These are phyloP conservation scores for Piezodorus guildinii DNA, from an alignment of 1,140 invertebrate species.

Conservation along the genomic window DNA sequence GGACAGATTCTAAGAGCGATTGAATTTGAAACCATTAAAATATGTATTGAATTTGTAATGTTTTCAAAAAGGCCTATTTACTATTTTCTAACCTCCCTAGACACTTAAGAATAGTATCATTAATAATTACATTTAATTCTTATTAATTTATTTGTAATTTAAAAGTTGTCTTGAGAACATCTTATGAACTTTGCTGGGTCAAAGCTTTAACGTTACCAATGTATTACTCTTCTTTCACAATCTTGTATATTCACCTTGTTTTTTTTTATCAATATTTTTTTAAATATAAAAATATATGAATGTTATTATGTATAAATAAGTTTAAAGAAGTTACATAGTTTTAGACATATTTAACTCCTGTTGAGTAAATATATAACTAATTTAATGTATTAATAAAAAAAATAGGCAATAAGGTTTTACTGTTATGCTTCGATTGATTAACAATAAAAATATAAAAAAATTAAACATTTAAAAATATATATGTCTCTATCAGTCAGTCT, in stretches of 20 bases:
- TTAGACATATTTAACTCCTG: background rate
- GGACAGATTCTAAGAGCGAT: background rate
- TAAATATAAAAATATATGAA: background rate
- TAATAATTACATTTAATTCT: background rate
- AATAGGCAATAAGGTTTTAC: background rate
- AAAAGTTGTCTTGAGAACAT: background rate
- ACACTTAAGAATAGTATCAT: background rate
- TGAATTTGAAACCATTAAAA: background rate
- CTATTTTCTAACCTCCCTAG: background rate
- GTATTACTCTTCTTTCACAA: background rate
- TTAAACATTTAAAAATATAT: background rate
- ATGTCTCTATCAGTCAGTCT: background rate
- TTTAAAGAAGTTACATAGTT: slow-evolving; percentile 8
- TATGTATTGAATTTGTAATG: background rate
- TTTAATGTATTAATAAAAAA: background rate
- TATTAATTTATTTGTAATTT: slow-evolving; percentile 11
- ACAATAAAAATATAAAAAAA: no score
- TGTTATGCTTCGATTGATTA: background rate
- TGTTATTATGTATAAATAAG: slow-evolving; percentile 1
- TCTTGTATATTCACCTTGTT: slow-evolving; percentile 4
- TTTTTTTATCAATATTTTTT: background rate
- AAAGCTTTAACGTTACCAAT: slow-evolving; percentile 12
- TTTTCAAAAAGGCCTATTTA: slow-evolving; percentile 9
- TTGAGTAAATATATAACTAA: background rate
- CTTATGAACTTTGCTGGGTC: slow-evolving; percentile 10